A percentile compares a stretch with the other conserved stretches of the same genome.
phyloP scores from a whole-genome alignment of 2,797 vertebrate genomes.

The Lagocephalus sceleratus region DNA sequence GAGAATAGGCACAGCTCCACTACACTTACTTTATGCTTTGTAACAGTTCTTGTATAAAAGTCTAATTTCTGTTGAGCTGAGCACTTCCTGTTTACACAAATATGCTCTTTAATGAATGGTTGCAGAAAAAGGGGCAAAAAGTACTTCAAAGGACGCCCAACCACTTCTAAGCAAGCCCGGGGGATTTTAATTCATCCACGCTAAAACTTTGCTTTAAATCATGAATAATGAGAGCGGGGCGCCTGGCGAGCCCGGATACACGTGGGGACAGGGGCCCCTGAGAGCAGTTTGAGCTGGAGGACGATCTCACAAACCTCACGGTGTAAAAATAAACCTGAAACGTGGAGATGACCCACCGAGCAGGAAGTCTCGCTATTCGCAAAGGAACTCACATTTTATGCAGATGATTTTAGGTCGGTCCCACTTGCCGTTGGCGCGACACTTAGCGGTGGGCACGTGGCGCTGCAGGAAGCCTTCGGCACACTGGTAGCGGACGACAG shows the following conservation, averaged over 20 bases:
- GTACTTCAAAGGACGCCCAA: slow-evolving; percentile 51
- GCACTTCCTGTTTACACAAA: slow-evolving; percentile 1
- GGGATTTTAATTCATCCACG: slow-evolving; percentile 39
- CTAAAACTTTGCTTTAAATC: slow-evolving; percentile 47
- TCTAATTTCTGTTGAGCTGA: slow-evolving; percentile 10
- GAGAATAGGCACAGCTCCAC: background rate
- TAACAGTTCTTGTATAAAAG: background rate
- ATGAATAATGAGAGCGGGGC: slow-evolving; percentile 58
- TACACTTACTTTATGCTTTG: too few relatives aligned
- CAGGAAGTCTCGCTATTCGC: slow-evolving; percentile 13
- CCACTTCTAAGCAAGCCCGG: slow-evolving; percentile 36
- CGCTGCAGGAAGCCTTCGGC: slow-evolving; percentile 86
- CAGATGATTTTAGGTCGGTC: slow-evolving; percentile 92
- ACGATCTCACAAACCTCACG: slow-evolving; percentile 10
- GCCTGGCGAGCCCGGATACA: slow-evolving; percentile 25
- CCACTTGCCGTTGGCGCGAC: slow-evolving; percentile 91
- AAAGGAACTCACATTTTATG: slow-evolving; percentile 84
- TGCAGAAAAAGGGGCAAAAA: slow-evolving; percentile 28
- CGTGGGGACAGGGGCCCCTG: slow-evolving; percentile 37
- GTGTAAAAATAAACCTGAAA: slow-evolving; percentile 34
- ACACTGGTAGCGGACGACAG: slow-evolving; percentile 91
- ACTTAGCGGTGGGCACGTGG: slow-evolving; percentile 87
- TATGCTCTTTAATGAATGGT: slow-evolving; percentile 12
- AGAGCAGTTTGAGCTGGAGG: slow-evolving; percentile 26
- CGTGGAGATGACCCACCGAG: slow-evolving; percentile 26